Percentiles rank a stretch among this genome's conserved stretches.
Evolutionary conservation across 2,113 vertebrate genomes (phyloP).

Genomic region (Spermophilus dauricus): DNA sequence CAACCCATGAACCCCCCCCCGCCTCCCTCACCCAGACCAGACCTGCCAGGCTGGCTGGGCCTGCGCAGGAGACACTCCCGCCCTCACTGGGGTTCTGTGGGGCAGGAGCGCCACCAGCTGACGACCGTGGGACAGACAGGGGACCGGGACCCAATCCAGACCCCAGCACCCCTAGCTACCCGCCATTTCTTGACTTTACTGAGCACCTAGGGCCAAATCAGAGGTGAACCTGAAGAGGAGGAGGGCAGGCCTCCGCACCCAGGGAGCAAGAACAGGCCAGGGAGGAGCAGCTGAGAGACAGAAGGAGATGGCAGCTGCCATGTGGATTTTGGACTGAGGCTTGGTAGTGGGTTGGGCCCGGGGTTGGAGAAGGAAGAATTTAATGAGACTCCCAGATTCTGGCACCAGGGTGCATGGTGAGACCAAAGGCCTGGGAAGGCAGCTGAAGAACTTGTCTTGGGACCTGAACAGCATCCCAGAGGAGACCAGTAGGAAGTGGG

Average conservation of each 20-base stretch:
- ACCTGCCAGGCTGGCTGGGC: background rate
- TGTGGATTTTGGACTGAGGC: background rate
- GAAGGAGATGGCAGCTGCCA: background rate
- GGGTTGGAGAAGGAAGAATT: background rate
- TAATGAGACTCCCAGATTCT: background rate
- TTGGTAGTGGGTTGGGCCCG: background rate
- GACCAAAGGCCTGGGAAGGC: background rate
- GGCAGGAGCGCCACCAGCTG: slow-evolving; percentile 75
- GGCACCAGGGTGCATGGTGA: background rate
- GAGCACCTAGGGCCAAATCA: background rate
- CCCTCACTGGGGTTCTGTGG: slow-evolving; percentile 16
- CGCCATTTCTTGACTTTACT: background rate
- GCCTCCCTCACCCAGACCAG: background rate
- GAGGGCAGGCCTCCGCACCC: background rate
- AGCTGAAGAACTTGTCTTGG: background rate
- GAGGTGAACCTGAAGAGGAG: background rate
- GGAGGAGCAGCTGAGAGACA: background rate
- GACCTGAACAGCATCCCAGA: background rate
- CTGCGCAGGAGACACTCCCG: rapidly evolving
- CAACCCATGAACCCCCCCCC: background rate
- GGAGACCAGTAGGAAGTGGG: background rate
- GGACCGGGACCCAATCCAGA: background rate
- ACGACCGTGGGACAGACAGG: background rate
- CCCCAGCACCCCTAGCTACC: background rate
- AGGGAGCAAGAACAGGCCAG: background rate